Percentiles rank a stretch among this genome's conserved stretches.
phyloP scores from a whole-genome alignment of 2,113 vertebrate species.

The Arenaria interpres region DNA sequence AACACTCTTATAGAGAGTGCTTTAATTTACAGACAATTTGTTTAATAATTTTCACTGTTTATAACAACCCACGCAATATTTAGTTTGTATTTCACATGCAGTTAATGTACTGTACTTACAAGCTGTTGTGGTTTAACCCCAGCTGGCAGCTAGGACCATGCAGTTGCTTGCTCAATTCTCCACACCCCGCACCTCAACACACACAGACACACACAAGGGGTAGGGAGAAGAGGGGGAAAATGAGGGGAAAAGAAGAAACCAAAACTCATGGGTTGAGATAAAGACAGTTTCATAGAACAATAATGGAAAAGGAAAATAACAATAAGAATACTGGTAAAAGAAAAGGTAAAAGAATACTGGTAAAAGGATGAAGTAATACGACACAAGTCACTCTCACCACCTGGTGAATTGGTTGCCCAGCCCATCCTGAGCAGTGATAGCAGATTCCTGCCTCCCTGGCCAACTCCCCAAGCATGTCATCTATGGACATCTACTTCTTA shows the following conservation, averaged over 20 bases:
- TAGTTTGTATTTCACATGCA: background rate
- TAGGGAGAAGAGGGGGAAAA: background rate
- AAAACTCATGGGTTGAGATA: background rate
- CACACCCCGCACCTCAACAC: too few species aligned
- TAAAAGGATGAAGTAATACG: background rate
- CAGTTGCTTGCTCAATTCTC: background rate
- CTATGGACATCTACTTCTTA: background rate
- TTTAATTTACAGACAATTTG: background rate
- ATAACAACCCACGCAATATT: background rate
- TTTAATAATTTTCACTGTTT: background rate
- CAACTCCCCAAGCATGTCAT: background rate
- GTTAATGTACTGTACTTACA: background rate
- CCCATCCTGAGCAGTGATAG: background rate
- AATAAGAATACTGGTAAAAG: background rate
- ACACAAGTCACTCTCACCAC: background rate
- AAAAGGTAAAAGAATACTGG: background rate
- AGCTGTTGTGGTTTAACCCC: background rate
- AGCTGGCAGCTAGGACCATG: background rate
- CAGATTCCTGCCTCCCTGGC: background rate
- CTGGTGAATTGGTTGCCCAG: background rate
- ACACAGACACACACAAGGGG: too few species aligned
- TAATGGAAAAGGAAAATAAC: background rate
- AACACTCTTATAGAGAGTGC: rapidly evolving
- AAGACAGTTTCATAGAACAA: background rate
- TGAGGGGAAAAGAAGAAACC: background rate